Conservation (phyloP, 2,113 vertebrate genomes). For the Cyphomyrus discorhynchus region DNA sequence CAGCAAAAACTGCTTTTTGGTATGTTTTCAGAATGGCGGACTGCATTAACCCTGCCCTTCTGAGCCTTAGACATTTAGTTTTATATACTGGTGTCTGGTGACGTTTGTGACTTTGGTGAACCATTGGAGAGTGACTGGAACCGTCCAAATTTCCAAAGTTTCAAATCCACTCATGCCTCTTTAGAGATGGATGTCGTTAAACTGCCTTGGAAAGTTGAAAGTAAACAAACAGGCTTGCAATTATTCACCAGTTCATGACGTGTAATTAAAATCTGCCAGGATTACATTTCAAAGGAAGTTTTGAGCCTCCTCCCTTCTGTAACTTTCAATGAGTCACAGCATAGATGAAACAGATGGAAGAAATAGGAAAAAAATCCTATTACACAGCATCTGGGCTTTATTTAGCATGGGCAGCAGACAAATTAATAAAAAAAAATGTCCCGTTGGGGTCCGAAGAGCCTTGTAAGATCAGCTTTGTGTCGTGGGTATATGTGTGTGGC, state of each 20-base stretch:
- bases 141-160: not conserved
- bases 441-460: not conserved
- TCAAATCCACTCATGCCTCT: not conserved
- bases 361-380: not conserved
- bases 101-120: not conserved
- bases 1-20: not conserved
- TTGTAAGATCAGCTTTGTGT: not conserved
- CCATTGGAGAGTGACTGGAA: not conserved
- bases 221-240: not conserved
- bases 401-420: not conserved
- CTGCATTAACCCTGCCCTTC: not conserved
- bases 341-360: not conserved
- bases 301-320: not conserved
- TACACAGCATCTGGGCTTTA: not conserved
- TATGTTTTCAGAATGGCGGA: not conserved
- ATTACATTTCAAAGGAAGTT: not conserved
- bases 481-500: not conserved
- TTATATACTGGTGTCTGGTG: not conserved
- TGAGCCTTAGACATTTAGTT: not conserved
- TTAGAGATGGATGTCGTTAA: not conserved
- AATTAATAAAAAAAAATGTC: not conserved
- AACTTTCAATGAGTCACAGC: not conserved
- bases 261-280: not conserved
- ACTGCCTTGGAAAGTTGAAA: not conserved
- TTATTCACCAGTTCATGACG: not conserved